Evolutionary conservation across 2,797 vertebrate genomes (phyloP).

Genomic region (Amniataba percoides): DNA sequence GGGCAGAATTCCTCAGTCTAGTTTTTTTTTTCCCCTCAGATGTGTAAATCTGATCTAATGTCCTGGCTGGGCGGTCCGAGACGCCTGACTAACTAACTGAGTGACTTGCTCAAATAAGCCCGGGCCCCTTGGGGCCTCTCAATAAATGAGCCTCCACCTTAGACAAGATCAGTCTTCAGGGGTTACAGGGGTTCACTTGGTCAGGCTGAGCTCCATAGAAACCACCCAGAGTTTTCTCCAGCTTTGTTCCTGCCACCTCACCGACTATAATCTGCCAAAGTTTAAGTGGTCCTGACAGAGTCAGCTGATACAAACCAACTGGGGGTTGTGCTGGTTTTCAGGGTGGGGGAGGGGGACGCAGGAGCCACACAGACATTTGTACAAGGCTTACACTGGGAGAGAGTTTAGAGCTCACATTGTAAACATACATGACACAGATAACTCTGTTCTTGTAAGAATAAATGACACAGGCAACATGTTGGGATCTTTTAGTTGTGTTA

Average conservation of each 20-base stretch:
- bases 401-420: not conserved
- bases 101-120: conserved; percentile 55
- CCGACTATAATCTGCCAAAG: conserved; percentile 59
- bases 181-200: conserved; percentile 69
- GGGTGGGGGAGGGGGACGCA: conserved; percentile 30
- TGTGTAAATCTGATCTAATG: conserved; percentile 32
- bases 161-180: conserved; percentile 47
- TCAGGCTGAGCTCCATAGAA: conserved; percentile 70
- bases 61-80: conserved; percentile 3
- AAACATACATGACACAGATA: conserved; percentile 11
- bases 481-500: not conserved
- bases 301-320: conserved; percentile 70
- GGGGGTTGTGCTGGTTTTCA: conserved; percentile 46
- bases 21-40: conserved; percentile 27
- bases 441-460: conserved; percentile 1
- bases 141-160: conserved; percentile 62
- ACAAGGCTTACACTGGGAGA: not conserved
- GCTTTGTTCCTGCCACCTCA: conserved; percentile 76
- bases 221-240: conserved; percentile 44
- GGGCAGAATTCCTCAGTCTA: not conserved
- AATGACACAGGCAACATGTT: not conserved
- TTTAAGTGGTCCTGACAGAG: conserved; percentile 48
- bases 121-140: conserved; percentile 55
- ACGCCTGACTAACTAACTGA: conserved; percentile 51
- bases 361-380: conserved; percentile 5